phyloP scores from a whole-genome alignment of 2,888 invertebrate genomes.

The Rhopalosiphum nymphaeae region DNA sequence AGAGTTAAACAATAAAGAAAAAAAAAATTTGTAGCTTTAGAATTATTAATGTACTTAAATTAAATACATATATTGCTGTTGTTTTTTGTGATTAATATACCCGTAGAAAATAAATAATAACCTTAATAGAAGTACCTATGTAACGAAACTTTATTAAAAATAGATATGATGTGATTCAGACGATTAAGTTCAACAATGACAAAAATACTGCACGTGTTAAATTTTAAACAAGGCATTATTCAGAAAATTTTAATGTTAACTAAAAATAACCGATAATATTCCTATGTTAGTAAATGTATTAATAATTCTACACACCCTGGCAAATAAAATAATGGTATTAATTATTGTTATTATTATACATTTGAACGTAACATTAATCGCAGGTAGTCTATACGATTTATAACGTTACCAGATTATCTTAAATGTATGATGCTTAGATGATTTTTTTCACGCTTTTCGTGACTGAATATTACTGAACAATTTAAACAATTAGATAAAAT shows the following conservation, averaged over 20 bases:
- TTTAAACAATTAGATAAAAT: not conserved
- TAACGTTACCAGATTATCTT: not conserved
- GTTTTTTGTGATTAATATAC: not conserved
- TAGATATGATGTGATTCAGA: not conserved
- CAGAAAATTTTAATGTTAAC: not conserved
- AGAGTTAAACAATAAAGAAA: too few species aligned
- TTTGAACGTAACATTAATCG: not conserved
- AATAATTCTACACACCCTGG: not conserved
- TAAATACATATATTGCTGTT: not conserved
- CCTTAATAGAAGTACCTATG: not conserved
- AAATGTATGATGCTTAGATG: not conserved
- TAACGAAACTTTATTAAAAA: not conserved
- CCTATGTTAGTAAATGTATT: not conserved
- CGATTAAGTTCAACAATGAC: not conserved
- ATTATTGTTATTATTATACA: not conserved
- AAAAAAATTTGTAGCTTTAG: too few species aligned
- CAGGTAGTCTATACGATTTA: not conserved
- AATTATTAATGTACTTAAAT: not conserved
- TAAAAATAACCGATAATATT: not conserved
- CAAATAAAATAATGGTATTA: not conserved
- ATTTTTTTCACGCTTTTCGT: not conserved
- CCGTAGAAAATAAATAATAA: not conserved
- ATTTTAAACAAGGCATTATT: not conserved
- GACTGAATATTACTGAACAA: not conserved
- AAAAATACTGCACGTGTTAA: not conserved